A percentile compares a stretch with the other conserved stretches of the same genome.
Conservation (phyloP, 2,797 vertebrate species). For the Silurus lanzhouensis region DNA sequence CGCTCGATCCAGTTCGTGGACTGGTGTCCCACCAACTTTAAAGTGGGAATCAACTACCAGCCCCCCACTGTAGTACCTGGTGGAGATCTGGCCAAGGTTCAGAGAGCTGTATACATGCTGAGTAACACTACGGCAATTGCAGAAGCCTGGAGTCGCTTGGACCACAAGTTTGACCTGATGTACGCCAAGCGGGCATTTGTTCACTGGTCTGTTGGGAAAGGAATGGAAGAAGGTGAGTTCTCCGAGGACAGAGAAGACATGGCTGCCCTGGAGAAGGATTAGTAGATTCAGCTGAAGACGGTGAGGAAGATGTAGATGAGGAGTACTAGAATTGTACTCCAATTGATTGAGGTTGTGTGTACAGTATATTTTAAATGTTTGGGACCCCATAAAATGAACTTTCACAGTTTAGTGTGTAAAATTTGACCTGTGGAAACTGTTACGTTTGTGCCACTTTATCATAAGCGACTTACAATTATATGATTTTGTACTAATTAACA, state of each 20-base stretch:
- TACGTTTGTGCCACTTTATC: no score
- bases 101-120: conserved; percentile 77
- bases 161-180: conserved; percentile 76
- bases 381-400: no score
- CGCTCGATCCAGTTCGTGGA: conserved; percentile 56
- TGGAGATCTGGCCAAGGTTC: conserved; percentile 75
- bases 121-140: conserved; percentile 64
- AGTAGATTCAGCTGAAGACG: conserved; percentile 57
- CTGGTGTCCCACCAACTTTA: conserved; percentile 48
- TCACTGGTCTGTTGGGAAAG: conserved; percentile 72
- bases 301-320: conserved; percentile 30
- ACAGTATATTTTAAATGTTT: no score
- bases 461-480: no score
- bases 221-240: conserved; percentile 80
- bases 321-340: conserved; percentile 20
- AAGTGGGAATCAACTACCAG: conserved; percentile 67
- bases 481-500: no score
- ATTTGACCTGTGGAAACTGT: no score
- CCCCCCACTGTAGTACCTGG: conserved; percentile 70
- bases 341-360: background rate
- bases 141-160: conserved; percentile 66
- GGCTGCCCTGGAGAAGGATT: conserved; percentile 73
- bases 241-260: conserved; percentile 74
- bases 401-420: no score
- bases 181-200: conserved; percentile 68